Conservation (phyloP, 2,113 vertebrate genomes). For the Rutilus rutilus region DNA sequence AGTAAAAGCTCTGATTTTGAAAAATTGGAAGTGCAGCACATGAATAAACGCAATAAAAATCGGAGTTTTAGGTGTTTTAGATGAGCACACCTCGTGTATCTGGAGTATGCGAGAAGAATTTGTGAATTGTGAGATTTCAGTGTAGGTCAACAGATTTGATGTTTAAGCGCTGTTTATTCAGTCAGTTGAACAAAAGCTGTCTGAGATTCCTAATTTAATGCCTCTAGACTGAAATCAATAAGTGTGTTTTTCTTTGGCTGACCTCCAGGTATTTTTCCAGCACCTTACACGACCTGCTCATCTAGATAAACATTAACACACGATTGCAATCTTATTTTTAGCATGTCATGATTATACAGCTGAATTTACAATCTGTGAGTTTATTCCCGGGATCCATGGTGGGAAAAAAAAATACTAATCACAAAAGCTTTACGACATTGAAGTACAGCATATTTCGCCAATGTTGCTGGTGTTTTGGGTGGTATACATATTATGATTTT, state of each 20-base stretch:
- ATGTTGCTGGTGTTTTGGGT: not conserved
- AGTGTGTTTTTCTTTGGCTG: conserved; percentile 24
- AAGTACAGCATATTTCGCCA: not conserved
- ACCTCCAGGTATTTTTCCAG: conserved; percentile 36
- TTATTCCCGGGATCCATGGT: not conserved
- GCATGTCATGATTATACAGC: conserved; percentile 13
- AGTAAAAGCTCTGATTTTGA: conserved; percentile 61
- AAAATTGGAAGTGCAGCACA: conserved; percentile 64
- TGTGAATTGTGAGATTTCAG: not conserved
- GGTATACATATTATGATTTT: not conserved
- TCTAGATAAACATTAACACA: conserved; percentile 45
- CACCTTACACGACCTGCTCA: not conserved
- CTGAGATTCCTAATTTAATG: not conserved
- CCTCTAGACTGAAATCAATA: conserved; percentile 6
- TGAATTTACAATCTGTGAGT: conserved; percentile 5
- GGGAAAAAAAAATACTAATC: not conserved
- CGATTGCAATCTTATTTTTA: conserved; percentile 21
- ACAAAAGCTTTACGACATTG: not conserved
- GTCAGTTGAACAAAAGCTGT: conserved; percentile 5
- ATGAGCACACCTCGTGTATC: not conserved
- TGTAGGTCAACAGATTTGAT: not conserved
- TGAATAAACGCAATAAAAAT: conserved; percentile 61
- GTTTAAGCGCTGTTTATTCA: not conserved
- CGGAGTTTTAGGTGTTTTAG: conserved; percentile 51
- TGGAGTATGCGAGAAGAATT: not conserved